Conservation (phyloP, 1,140 invertebrate species). For the Bombus ignitus region DNA sequence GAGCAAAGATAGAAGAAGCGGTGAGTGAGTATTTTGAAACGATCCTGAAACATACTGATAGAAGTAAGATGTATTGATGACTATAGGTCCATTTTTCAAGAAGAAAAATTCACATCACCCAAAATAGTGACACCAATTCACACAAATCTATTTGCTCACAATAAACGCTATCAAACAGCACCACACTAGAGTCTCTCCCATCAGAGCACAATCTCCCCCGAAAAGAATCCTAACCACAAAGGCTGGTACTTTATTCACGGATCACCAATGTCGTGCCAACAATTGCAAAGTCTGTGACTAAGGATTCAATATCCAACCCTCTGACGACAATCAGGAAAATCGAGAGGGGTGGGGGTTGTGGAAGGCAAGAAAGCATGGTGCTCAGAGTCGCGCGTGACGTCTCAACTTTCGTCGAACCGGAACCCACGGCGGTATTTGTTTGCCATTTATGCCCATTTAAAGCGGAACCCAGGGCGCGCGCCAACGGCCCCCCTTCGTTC, state of each 20-base stretch:
- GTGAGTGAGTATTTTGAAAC: too few species aligned
- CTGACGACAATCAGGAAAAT: neutral
- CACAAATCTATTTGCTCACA: neutral
- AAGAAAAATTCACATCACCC: neutral
- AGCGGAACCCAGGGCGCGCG: conserved; percentile 60
- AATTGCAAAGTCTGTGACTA: conserved; percentile 5
- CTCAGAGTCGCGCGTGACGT: conserved; percentile 64
- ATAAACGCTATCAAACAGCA: neutral
- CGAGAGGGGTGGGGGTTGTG: neutral
- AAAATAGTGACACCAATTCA: neutral
- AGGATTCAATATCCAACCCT: conserved; percentile 6
- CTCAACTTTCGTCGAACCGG: conserved; percentile 68
- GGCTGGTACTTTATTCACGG: neutral
- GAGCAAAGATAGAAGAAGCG: too few species aligned
- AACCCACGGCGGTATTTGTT: conserved; percentile 73
- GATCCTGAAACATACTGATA: too few species aligned
- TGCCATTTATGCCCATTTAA: conserved; percentile 71
- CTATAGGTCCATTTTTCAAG: too few species aligned
- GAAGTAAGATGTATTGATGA: too few species aligned
- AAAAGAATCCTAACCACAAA: neutral
- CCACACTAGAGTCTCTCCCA: too few species aligned
- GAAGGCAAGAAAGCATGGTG: neutral
- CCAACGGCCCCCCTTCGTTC: conserved; percentile 41
- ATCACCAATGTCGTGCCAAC: neutral
- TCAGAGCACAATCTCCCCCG: neutral